A percentile compares a stretch with the other conserved stretches of the same genome.
Conservation (phyloP, 2,888 invertebrate genomes). For the Cistogaster globosa region DNA sequence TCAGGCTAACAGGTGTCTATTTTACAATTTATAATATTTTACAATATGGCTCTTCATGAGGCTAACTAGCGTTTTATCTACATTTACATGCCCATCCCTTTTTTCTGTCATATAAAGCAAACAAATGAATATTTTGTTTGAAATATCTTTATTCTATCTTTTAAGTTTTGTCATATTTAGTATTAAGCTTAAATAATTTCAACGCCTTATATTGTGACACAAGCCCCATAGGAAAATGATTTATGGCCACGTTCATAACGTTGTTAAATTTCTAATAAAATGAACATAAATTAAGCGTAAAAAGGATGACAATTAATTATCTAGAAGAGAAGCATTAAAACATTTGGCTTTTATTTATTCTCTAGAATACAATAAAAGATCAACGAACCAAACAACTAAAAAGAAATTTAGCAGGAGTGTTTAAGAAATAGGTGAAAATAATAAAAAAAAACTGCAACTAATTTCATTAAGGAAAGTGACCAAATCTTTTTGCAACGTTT, state of each 20-base stretch:
- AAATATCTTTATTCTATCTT: slow-evolving; percentile 11
- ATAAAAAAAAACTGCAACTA: background rate
- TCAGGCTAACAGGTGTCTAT: no score
- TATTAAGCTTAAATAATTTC: slow-evolving; percentile 15
- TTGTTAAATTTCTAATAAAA: slow-evolving; percentile 20
- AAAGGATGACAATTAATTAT: slow-evolving; percentile 57
- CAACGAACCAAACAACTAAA: background rate
- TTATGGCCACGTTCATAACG: slow-evolving; percentile 11
- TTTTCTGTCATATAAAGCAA: background rate
- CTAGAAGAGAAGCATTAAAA: slow-evolving; percentile 14
- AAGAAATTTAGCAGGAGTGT: slow-evolving; percentile 14
- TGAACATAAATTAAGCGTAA: slow-evolving; percentile 45
- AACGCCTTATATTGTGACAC: slow-evolving; percentile 22
- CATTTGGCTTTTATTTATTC: background rate
- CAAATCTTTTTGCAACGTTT: slow-evolving; percentile 33
- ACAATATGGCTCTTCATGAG: no score
- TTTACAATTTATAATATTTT: no score
- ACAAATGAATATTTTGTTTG: background rate
- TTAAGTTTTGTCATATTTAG: slow-evolving; percentile 40
- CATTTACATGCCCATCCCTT: background rate
- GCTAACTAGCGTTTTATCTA: background rate
- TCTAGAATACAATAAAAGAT: background rate
- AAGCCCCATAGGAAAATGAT: slow-evolving; percentile 32
- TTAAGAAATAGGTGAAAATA: background rate
- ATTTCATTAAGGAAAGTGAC: slow-evolving; percentile 53